Percentiles rank a stretch among this genome's conserved stretches.
phyloP scores from a whole-genome alignment of 2,113 vertebrate species.

The Ia io region DNA sequence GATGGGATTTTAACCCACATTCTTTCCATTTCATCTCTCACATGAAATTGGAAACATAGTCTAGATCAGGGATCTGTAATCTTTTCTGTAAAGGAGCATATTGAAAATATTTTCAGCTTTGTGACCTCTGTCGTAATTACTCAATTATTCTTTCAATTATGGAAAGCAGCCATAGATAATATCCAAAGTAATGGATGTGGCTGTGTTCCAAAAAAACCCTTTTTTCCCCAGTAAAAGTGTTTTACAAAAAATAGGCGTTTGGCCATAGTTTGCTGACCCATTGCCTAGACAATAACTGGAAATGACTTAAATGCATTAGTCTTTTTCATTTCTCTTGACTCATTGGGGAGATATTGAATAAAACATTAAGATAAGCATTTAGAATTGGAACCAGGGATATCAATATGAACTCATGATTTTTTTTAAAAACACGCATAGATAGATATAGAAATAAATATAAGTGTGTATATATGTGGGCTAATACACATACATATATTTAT shows the following conservation, averaged over 20 bases:
- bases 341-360: background rate
- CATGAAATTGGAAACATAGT: background rate
- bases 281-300: background rate
- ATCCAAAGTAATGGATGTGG: background rate
- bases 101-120: slow-evolving; percentile 12
- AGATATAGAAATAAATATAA: background rate
- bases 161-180: background rate
- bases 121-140: background rate
- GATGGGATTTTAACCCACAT: background rate
- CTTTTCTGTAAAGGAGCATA: background rate
- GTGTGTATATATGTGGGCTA: background rate
- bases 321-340: background rate
- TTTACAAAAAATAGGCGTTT: background rate
- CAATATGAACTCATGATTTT: background rate
- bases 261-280: background rate
- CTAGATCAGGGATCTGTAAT: background rate
- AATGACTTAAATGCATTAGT: background rate
- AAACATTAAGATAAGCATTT: background rate
- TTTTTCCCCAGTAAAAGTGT: background rate
- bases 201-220: background rate
- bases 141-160: background rate
- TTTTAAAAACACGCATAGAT: background rate
- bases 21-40: background rate
- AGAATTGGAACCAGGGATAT: background rate
- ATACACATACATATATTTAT: background rate